These are phyloP conservation scores for Phylloscopus trochiloides DNA, from an alignment of 2,113 vertebrate genomes.

Conservation along the genomic window DNA sequence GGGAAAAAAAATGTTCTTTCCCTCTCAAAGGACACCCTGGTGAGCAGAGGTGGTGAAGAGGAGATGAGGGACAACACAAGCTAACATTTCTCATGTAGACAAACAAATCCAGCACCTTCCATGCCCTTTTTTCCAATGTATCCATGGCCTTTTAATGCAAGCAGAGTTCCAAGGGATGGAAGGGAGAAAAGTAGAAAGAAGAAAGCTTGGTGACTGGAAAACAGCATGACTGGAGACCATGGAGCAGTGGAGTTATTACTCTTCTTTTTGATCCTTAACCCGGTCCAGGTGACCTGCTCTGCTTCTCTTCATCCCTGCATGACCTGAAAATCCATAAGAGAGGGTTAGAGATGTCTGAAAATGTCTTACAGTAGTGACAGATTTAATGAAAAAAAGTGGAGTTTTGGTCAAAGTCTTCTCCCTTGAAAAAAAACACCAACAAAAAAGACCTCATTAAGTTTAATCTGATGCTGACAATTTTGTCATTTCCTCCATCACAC, in stretches of 20 bases:
- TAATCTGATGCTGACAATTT: background rate
- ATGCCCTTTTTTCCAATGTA: background rate
- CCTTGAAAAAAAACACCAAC: background rate
- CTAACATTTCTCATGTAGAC: conserved; percentile 56
- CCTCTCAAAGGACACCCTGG: background rate
- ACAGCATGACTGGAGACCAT: background rate
- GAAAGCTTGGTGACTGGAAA: background rate
- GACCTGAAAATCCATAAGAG: background rate
- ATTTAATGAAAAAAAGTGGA: background rate
- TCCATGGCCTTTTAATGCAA: background rate
- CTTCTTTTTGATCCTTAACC: background rate
- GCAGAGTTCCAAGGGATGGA: background rate
- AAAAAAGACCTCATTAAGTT: background rate
- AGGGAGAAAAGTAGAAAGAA: background rate
- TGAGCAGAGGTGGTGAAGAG: background rate
- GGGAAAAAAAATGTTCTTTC: background rate
- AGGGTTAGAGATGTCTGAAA: background rate
- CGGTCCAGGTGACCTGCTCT: background rate
- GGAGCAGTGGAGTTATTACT: background rate
- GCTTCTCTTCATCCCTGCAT: background rate
- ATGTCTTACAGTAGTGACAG: background rate
- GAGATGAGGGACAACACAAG: conserved; percentile 59
- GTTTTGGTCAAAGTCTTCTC: background rate
- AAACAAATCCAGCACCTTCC: background rate
- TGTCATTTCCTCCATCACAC: conserved; percentile 34